Evolutionary conservation across 2,113 vertebrate species (phyloP).

Genomic region (Ictalurus furcatus): DNA sequence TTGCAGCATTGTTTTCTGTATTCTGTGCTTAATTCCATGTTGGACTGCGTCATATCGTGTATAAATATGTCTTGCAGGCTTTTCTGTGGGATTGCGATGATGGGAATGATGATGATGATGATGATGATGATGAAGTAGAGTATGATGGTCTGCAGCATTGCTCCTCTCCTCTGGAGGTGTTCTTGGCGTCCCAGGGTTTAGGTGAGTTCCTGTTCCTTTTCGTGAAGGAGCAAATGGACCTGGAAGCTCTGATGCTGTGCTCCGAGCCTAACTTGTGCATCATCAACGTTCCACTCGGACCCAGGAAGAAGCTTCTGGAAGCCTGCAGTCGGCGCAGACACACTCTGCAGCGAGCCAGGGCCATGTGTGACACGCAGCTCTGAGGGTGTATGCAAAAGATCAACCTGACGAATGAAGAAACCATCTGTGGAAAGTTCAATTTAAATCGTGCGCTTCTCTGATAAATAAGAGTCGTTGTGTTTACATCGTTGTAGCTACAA

Average conservation of each 20-base stretch:
- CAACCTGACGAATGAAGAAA: too few relatives aligned
- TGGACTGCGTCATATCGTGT: not conserved
- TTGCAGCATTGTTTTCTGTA: not conserved
- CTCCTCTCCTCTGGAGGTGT: slow-evolving; percentile 89
- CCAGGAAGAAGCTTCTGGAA: slow-evolving; percentile 92
- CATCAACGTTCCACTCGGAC: slow-evolving; percentile 89
- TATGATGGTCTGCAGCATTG: slow-evolving; percentile 62
- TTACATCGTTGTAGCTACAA: too few relatives aligned
- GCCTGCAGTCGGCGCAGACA: slow-evolving; percentile 81
- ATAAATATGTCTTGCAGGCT: slow-evolving; percentile 65
- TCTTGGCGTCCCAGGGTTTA: slow-evolving; percentile 88
- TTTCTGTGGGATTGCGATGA: slow-evolving; percentile 85
- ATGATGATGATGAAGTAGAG: not conserved
- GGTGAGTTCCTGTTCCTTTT: slow-evolving; percentile 84
- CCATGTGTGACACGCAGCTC: slow-evolving; percentile 88
- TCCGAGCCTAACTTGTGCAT: slow-evolving; percentile 91
- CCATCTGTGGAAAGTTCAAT: too few relatives aligned
- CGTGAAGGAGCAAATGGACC: slow-evolving; percentile 90
- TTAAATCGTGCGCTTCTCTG: not conserved
- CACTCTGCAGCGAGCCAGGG: slow-evolving; percentile 81
- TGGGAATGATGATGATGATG: slow-evolving; percentile 75
- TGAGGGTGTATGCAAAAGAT: slow-evolving; percentile 65
- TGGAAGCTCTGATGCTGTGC: slow-evolving; percentile 89
- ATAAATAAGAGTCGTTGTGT: not conserved
- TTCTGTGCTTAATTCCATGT: not conserved